phyloP scores from a whole-genome alignment of 2,113 vertebrate genomes.

The Leptosomus discolor region DNA sequence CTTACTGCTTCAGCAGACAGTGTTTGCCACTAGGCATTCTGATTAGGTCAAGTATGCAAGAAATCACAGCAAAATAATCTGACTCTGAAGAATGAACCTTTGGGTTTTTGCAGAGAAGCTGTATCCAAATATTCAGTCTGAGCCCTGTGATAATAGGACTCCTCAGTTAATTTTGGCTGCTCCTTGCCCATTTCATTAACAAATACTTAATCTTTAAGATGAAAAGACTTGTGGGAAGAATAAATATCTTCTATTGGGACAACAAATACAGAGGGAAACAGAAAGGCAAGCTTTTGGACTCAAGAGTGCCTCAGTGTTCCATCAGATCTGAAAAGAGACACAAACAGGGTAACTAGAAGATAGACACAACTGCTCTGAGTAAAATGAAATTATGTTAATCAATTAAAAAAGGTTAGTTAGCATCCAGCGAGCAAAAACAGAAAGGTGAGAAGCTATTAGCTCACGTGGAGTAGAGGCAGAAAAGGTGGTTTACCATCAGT shows the following conservation, averaged over 20 bases:
- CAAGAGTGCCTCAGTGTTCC: not conserved
- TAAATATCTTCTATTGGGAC: not conserved
- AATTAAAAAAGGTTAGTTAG: not conserved
- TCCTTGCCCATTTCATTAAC: not conserved
- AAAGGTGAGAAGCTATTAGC: not conserved
- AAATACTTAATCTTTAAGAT: not conserved
- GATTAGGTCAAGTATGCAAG: conserved; percentile 25
- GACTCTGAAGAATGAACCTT: not conserved
- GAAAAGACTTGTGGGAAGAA: not conserved
- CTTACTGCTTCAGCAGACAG: not conserved
- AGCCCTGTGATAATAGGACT: not conserved
- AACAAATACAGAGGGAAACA: not conserved
- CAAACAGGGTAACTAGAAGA: not conserved
- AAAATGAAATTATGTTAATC: not conserved
- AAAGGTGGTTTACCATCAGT: not conserved
- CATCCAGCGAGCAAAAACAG: not conserved
- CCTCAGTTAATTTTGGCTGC: not conserved
- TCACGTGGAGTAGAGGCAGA: not conserved
- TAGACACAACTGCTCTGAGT: not conserved
- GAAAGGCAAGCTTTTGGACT: not conserved
- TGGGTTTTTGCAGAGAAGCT: not conserved
- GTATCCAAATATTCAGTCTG: not conserved
- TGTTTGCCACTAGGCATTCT: conserved; percentile 7
- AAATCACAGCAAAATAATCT: not conserved
- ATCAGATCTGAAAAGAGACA: not conserved